phyloP scores from a whole-genome alignment of 2,113 vertebrate species.

The Mobula hypostoma region DNA sequence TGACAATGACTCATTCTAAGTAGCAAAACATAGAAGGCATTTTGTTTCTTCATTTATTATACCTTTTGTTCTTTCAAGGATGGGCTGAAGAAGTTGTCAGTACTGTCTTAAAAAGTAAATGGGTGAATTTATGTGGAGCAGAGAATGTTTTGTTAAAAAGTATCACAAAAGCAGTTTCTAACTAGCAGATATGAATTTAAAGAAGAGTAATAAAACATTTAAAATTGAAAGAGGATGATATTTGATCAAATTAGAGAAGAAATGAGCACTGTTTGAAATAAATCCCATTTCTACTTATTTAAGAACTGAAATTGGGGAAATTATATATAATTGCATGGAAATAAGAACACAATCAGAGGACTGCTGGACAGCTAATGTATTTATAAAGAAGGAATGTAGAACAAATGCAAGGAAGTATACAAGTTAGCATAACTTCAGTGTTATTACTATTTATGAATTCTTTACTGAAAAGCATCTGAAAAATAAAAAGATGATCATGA shows the following conservation, averaged over 20 bases:
- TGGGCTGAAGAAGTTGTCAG: too few species aligned
- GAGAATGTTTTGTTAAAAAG: too few species aligned
- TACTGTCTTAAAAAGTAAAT: too few species aligned
- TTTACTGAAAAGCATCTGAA: not conserved
- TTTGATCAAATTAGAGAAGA: not conserved
- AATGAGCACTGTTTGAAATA: not conserved
- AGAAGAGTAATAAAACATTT: not conserved
- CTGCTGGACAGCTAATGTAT: too few species aligned
- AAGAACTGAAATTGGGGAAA: too few species aligned
- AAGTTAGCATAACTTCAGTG: not conserved
- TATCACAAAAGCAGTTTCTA: not conserved
- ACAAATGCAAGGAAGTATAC: not conserved
- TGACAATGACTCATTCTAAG: too few species aligned
- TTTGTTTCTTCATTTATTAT: too few species aligned
- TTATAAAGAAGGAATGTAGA: not conserved
- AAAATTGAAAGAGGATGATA: not conserved
- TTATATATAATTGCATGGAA: too few species aligned
- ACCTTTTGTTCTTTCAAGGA: too few species aligned
- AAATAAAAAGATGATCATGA: not conserved
- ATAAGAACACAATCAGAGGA: too few species aligned
- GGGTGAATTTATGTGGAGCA: too few species aligned
- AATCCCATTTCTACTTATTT: not conserved
- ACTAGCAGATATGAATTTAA: not conserved
- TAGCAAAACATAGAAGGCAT: too few species aligned
- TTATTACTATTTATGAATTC: not conserved